These are phyloP conservation scores for Myotis pilosus DNA, from an alignment of 2,797 vertebrate species.

Conservation along the genomic window DNA sequence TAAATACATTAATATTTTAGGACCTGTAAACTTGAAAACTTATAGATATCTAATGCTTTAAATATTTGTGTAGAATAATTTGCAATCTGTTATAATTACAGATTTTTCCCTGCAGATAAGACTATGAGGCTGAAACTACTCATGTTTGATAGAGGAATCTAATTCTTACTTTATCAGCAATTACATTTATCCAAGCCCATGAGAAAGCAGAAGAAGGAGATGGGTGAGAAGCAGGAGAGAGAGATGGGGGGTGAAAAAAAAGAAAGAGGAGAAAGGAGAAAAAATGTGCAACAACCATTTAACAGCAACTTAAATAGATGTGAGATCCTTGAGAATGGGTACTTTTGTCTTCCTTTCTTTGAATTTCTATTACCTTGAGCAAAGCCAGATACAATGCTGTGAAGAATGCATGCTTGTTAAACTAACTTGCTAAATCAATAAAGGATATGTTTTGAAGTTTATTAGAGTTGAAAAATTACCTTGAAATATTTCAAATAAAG, in stretches of 20 bases:
- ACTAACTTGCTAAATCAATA: not conserved
- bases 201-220: not conserved
- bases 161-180: not conserved
- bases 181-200: not conserved
- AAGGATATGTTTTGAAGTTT: not conserved
- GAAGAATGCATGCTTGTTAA: not conserved
- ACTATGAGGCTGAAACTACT: not conserved
- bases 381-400: not conserved
- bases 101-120: not conserved
- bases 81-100: not conserved
- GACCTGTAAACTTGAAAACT: not conserved
- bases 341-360: not conserved
- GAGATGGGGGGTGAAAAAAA: not conserved
- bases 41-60: not conserved
- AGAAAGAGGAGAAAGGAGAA: not conserved
- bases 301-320: not conserved
- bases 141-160: not conserved
- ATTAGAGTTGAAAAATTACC: not conserved
- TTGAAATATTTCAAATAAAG: not conserved
- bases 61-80: not conserved
- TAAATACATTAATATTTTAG: constrained; percentile 32
- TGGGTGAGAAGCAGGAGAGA: not conserved
- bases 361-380: not conserved
- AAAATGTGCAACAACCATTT: not conserved
- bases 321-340: not conserved